Evolutionary conservation across 2,888 invertebrate species (phyloP).

Genomic region (Masnerella sp.): DNA sequence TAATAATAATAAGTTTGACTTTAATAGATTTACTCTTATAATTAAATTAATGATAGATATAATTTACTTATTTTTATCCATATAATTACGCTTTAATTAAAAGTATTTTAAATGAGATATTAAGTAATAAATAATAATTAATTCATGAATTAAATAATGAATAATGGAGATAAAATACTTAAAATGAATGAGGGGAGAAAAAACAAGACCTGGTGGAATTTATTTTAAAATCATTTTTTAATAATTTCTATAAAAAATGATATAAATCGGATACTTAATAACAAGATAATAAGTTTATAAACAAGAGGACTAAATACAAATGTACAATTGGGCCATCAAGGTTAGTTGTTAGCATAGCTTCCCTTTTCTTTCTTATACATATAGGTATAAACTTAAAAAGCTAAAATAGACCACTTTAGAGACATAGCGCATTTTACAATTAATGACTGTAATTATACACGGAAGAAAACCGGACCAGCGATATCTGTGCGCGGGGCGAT

Average conservation of each 20-base stretch:
- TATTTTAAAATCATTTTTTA: constrained; percentile 77
- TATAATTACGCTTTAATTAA: too few relatives aligned
- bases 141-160: too few relatives aligned
- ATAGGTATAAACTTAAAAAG: constrained; percentile 72
- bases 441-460: constrained; percentile 62
- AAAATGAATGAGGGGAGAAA: constrained; percentile 20
- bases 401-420: constrained; percentile 74
- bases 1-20: too few relatives aligned
- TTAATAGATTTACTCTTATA: too few relatives aligned
- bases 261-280: constrained; percentile 78
- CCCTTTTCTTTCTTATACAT: constrained; percentile 68
- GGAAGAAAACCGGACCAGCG: constrained; percentile 55
- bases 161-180: too few relatives aligned
- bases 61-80: too few relatives aligned
- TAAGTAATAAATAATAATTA: too few relatives aligned
- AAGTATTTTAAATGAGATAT: too few relatives aligned
- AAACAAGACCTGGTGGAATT: constrained; percentile 59
- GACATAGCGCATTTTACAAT: constrained; percentile 67
- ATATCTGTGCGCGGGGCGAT: constrained; percentile 47
- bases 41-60: too few relatives aligned
- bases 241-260: constrained; percentile 78
- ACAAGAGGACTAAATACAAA: constrained; percentile 78
- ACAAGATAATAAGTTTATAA: constrained; percentile 78
- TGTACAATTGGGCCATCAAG: constrained; percentile 76
- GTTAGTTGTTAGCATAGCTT: constrained; percentile 75